phyloP scores from a whole-genome alignment of 1,140 invertebrate genomes.

The Reticulitermes speratus region DNA sequence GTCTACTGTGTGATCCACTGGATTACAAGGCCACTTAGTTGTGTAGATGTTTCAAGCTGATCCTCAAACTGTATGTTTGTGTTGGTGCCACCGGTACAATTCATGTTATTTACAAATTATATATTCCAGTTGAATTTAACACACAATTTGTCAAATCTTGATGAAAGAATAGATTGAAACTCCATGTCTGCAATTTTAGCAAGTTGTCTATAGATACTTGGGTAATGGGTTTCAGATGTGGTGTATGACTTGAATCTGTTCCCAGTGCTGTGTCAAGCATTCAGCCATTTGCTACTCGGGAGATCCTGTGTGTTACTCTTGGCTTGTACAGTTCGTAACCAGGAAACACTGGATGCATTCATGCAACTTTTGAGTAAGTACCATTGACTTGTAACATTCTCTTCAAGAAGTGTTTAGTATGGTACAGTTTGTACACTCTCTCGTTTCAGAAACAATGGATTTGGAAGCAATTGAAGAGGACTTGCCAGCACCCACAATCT shows the following conservation, averaged over 20 bases:
- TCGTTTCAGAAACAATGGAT: not conserved
- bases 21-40: slow-evolving; percentile 45
- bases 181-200: not conserved
- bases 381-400: not conserved
- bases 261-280: slow-evolving; percentile 44
- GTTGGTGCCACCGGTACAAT: not conserved
- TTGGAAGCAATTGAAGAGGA: not conserved
- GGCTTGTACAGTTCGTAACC: slow-evolving; percentile 53
- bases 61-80: not conserved
- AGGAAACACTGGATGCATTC: slow-evolving; percentile 42
- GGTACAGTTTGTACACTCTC: not conserved
- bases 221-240: slow-evolving; percentile 48
- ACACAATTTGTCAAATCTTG: not conserved
- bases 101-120: not conserved
- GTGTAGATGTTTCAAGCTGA: too few species aligned
- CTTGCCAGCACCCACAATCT: not conserved
- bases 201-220: not conserved
- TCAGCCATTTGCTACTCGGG: slow-evolving; percentile 45
- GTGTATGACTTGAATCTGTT: slow-evolving; percentile 53
- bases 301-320: slow-evolving; percentile 46
- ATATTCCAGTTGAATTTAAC: not conserved
- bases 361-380: slow-evolving; percentile 21
- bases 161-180: not conserved
- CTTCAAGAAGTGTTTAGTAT: not conserved
- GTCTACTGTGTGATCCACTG: slow-evolving; percentile 39